Conservation (phyloP, 2,797 vertebrate species). For the Galaxias olidus region DNA sequence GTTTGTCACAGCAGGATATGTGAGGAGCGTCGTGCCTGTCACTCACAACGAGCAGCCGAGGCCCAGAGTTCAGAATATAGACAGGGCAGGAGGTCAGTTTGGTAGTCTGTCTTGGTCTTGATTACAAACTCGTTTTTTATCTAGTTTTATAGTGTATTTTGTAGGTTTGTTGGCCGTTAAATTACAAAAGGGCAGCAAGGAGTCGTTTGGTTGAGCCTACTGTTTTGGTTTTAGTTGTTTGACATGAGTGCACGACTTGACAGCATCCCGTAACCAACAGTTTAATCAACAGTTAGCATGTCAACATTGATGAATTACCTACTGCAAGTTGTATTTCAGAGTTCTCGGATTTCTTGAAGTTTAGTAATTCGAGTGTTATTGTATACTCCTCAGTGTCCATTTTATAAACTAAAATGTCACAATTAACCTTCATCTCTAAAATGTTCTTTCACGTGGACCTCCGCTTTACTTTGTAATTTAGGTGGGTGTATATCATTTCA, state of each 20-base stretch:
- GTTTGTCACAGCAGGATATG: slow-evolving; percentile 47
- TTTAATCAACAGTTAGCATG: neutral
- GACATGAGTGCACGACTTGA: too few species aligned
- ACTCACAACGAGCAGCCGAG: slow-evolving; percentile 24
- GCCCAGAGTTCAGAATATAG: slow-evolving; percentile 4
- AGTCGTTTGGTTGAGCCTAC: too few species aligned
- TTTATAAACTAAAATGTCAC: slow-evolving; percentile 3
- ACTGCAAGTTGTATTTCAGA: too few species aligned
- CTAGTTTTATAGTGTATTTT: too few species aligned
- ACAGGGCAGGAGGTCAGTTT: slow-evolving; percentile 7
- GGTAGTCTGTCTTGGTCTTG: slow-evolving; percentile 28
- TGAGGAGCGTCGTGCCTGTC: slow-evolving; percentile 38
- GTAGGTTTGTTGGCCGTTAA: too few species aligned
- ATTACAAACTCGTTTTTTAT: too few species aligned
- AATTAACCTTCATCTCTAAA: neutral
- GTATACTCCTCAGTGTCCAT: neutral
- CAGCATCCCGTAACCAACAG: neutral
- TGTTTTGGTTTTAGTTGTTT: too few species aligned
- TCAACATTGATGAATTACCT: slow-evolving; percentile 4
- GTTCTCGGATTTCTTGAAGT: neutral
- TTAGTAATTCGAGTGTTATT: neutral
- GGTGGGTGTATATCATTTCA: too few species aligned
- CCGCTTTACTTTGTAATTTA: neutral
- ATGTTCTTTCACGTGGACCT: neutral
- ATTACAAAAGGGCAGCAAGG: too few species aligned